Evolutionary conservation across 2,888 invertebrate species (phyloP), one percentile per base, ranked within the genome.

Genomic region (Erynnis tages): DNA sequence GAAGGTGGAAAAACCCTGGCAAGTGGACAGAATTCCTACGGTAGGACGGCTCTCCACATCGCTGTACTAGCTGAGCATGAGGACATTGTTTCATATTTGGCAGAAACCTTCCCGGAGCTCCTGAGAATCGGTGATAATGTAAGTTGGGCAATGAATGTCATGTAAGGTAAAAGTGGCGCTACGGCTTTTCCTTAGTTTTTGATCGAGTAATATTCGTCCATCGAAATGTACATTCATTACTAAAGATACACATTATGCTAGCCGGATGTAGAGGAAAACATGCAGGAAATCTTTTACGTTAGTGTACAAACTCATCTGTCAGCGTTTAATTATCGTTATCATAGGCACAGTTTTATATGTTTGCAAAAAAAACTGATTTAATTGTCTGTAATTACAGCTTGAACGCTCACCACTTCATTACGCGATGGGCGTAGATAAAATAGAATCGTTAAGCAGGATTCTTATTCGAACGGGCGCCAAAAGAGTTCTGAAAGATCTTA

Each of bases 371-470:
- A n/a, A n/a, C n/a, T n/a, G n/a, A n/a, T n/a, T n/a, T n/a, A n/a
- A n/a, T n/a, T n/a, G n/a, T 21, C 6, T 40, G 5, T 25, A 8
- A 57, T 82, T 87, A 43, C 77, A 97, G 97, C 75, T 97, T 86
- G 96, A 97, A 76, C 91, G 97, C 64, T 96, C 95, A 7, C 93
- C 96, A 1, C 86, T 97, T 21, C 97, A 97, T 78, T 97, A 97
- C 78, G 96, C 97, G 0, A 96, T 97, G 96, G 97, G 96, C 4
- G 92, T 96, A 2, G 94, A 95, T 53, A 93, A 94, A 61, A 94
- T 97, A 53, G 97, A 97, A 78, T 91, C 92, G 6, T 85, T 97
- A 35, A 96, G 96, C 69, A 91, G 93, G 58, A 92, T 96, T 45
- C 89, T 97, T 19, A 95, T 96, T 46, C 92, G 94, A 67, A 93